Conservation (phyloP, 1,140 invertebrate genomes). For the Phymorhynchus buccinoides region DNA sequence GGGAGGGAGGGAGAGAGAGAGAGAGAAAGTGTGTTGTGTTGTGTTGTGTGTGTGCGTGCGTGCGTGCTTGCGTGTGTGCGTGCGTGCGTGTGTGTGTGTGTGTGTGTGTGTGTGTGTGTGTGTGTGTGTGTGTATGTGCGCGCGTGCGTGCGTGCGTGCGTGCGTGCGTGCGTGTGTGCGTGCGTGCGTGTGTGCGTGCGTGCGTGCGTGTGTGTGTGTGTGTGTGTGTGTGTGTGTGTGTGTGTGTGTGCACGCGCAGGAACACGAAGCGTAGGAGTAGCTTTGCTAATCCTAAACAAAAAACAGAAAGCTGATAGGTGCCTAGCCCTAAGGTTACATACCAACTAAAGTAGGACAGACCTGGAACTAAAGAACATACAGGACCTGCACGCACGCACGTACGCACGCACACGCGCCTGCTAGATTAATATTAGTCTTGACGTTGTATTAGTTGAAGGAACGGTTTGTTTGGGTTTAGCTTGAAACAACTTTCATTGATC, state of each 20-base stretch:
- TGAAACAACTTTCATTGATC: too few species aligned
- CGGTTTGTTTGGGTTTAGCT: too few species aligned
- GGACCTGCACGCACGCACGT: background rate
- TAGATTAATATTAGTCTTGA: too few species aligned
- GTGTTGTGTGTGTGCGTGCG: background rate
- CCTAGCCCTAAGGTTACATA: too few species aligned
- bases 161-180: conserved; percentile 8
- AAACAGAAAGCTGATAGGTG: too few species aligned
- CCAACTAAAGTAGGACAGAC: too few species aligned
- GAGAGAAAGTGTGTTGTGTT: too few species aligned
- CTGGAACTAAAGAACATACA: too few species aligned
- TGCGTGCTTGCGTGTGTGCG: background rate
- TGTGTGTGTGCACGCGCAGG: background rate
- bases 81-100: background rate
- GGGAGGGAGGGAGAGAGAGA: too few species aligned
- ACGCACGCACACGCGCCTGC: background rate
- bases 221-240: background rate
- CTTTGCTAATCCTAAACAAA: too few species aligned
- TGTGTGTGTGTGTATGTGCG: background rate
- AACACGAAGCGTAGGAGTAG: background rate
- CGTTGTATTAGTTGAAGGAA: too few species aligned
- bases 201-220: background rate
- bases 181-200: background rate
- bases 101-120: background rate
- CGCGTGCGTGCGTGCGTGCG: background rate